Base-by-base conservation (phyloP, 2,113 vertebrate genomes). In the Neolamprologus ventralis region DNA sequence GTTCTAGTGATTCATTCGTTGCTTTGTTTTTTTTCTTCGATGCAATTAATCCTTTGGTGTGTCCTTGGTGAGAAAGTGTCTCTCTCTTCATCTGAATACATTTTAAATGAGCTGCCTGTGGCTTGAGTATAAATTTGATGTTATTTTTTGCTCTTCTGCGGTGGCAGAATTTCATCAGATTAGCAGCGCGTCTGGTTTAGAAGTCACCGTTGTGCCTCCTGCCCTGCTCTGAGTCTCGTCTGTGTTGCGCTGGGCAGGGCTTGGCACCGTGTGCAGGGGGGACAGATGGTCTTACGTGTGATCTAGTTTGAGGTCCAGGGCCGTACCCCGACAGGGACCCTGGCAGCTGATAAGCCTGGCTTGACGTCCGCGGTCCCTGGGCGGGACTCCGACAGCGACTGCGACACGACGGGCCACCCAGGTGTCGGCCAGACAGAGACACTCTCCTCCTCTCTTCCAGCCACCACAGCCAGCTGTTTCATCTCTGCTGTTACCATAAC, bases 271-370 rank as follows among this genome's bases (percentile, higher is more conserved):
- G 82, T 90, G 49, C 9, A 5, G 75, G 84, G 92, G 91, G 80
- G 86, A 88, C 95, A 92, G 94, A 94, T 95, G 93, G 93, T 90
- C 87, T 85, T 89, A 88, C 81, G 82, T 94, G 91, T 93, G 92
- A 95, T 94, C 88, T 87, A 85, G 92, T 86, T 93, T 89, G 91
- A 95, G 92, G 90, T 93, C 91, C 94, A 88, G 87, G 85, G 83
- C 68, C 2, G 5, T 42, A 80, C 73, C 87, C 85, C 93, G 86
- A 91, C 88, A 89, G 92, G 89, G 91, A 90, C 86, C 55, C 71
- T 93, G 91, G 89, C 93, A 94, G 87, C 91, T 91, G 88, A 94
- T 85, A 55, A 85, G 54, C 86, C 82, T 89, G 87, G 93, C 88
- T 88, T 35, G 8, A 86, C 42, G 21, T 89, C 58, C n/a, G 10